Conservation (phyloP, 2,797 vertebrate species). For the Melanotaenia boesemani region DNA sequence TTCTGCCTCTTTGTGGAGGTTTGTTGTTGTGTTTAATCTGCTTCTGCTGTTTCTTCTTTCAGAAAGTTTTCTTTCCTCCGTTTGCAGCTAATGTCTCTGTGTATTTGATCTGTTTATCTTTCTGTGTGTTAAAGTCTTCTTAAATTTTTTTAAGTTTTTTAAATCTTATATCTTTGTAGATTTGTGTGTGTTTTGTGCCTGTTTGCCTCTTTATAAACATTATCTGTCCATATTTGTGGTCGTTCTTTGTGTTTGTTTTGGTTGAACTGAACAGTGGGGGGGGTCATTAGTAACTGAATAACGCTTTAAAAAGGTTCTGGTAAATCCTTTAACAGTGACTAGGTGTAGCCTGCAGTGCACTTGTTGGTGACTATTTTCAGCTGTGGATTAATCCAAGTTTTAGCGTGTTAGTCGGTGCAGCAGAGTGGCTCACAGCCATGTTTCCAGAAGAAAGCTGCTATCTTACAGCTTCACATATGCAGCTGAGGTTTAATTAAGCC, state of each 20-base stretch:
- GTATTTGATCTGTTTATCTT: too few relatives aligned
- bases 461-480: not conserved
- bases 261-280: not conserved
- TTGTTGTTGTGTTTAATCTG: too few relatives aligned
- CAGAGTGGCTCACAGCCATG: not conserved
- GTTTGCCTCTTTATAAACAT: too few relatives aligned
- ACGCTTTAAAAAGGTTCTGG: too few relatives aligned
- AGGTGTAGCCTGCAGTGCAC: not conserved
- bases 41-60: too few relatives aligned
- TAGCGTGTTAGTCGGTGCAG: not conserved
- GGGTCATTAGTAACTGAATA: not conserved
- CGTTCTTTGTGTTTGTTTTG: not conserved
- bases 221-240: not conserved
- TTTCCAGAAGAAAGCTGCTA: not conserved
- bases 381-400: slow-evolving; percentile 15
- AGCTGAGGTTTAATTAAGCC: slow-evolving; percentile 5
- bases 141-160: too few relatives aligned
- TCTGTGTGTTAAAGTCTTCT: too few relatives aligned
- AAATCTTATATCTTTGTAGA: too few relatives aligned
- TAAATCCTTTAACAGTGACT: not conserved
- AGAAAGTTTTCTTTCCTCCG: too few relatives aligned
- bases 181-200: too few relatives aligned
- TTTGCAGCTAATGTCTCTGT: too few relatives aligned
- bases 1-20: too few relatives aligned
- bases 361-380: slow-evolving; percentile 18